Conservation (phyloP, 2,888 invertebrate genomes). For the Eupsilia transversa region DNA sequence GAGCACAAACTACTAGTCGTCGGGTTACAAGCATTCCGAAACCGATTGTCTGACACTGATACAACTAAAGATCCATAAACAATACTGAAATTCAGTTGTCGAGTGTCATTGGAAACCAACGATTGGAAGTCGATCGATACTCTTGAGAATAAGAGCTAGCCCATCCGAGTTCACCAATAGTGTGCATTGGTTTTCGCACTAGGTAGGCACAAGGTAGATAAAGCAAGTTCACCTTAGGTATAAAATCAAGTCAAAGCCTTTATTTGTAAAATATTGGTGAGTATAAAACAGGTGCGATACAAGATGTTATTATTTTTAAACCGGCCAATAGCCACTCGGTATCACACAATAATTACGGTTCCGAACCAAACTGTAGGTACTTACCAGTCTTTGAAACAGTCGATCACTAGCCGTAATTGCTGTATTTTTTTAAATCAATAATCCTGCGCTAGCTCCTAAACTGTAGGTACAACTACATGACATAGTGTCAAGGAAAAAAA, state of each 20-base stretch:
- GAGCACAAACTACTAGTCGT: slow-evolving; percentile 12
- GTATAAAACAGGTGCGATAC: neutral
- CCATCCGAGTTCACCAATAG: neutral
- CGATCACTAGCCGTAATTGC: too few species aligned
- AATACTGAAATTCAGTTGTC: neutral
- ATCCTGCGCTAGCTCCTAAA: neutral
- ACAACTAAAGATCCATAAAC: slow-evolving; percentile 6
- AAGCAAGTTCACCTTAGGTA: neutral
- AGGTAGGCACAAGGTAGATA: neutral
- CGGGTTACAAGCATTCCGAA: slow-evolving; percentile 13
- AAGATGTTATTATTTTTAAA: neutral
- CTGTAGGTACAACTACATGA: neutral
- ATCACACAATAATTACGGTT: too few species aligned
- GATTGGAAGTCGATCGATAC: slow-evolving; percentile 5
- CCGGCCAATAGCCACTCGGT: neutral
- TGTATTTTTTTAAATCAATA: too few species aligned
- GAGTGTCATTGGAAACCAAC: slow-evolving; percentile 6
- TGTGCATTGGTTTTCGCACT: neutral
- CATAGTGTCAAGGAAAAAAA: neutral
- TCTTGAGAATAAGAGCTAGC: neutral
- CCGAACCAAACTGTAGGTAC: too few species aligned
- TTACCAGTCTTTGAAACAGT: too few species aligned
- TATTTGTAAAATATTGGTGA: neutral
- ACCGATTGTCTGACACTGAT: slow-evolving; percentile 27
- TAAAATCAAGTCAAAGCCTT: neutral